Conservation (phyloP, 2,113 vertebrate genomes). For the Balaeniceps rex region DNA sequence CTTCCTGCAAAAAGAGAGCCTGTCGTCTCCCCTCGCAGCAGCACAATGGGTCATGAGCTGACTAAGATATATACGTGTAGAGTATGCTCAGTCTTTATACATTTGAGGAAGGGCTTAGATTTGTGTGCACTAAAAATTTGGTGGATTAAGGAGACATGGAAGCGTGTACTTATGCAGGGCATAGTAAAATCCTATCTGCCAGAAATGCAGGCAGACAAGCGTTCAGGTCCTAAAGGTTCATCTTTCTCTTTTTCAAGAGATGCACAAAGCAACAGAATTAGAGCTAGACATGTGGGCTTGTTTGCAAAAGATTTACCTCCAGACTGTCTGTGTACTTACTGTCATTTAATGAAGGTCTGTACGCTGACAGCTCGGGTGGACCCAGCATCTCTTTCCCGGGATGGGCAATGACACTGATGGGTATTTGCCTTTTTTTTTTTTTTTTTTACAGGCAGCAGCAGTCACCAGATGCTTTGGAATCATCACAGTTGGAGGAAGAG, state of each 20-base stretch:
- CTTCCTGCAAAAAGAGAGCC: background rate
- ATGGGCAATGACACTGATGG: background rate
- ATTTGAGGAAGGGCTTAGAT: conserved; percentile 16
- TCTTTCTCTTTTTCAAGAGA: background rate
- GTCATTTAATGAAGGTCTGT: background rate
- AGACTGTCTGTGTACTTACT: background rate
- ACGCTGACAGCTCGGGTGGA: background rate
- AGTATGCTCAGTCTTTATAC: background rate
- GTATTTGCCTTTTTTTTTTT: background rate
- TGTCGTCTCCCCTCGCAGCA: background rate
- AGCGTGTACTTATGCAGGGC: background rate
- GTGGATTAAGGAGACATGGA: conserved; percentile 1
- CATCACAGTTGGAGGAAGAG: conserved; percentile 81
- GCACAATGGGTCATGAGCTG: background rate
- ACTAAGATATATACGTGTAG: background rate
- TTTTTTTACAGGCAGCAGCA: conserved; percentile 74
- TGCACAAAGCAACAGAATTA: background rate
- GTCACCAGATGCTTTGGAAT: conserved; percentile 80
- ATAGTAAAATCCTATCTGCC: background rate
- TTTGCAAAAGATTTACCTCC: conserved; percentile 19
- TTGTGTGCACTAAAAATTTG: conserved; percentile 31
- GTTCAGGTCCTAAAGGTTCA: background rate
- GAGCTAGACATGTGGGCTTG: background rate
- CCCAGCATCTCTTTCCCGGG: background rate
- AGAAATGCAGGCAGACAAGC: background rate